Conservation (phyloP, 2,888 invertebrate species). For the Tiliacea aurago region DNA sequence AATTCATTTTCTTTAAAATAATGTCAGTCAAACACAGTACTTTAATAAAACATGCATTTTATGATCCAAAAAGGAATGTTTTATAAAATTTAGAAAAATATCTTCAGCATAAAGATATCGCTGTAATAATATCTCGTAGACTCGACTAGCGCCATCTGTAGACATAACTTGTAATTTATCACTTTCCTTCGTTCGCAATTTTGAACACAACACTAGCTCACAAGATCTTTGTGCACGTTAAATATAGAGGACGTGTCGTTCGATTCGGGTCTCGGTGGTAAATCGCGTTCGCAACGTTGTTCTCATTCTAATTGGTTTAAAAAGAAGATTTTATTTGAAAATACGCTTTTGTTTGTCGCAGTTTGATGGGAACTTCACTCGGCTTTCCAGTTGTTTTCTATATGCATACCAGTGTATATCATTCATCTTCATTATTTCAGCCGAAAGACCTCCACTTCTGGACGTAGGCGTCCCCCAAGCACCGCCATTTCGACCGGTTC, state of each 20-base stretch:
- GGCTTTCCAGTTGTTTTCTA: not conserved
- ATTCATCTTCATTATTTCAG: too few relatives aligned
- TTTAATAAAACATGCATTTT: conserved; percentile 8
- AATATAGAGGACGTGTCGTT: conserved; percentile 58
- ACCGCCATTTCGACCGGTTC: too few relatives aligned
- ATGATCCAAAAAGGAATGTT: not conserved
- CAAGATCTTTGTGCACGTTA: conserved; percentile 30
- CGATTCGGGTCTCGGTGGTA: conserved; percentile 19
- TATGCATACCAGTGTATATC: not conserved
- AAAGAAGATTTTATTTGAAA: conserved; percentile 16
- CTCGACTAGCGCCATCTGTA: conserved; percentile 61
- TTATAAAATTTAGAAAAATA: conserved; percentile 8
- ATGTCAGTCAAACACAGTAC: not conserved
- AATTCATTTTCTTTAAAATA: not conserved
- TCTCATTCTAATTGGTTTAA: conserved; percentile 25
- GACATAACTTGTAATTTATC: conserved; percentile 36
- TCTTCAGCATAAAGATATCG: conserved; percentile 11
- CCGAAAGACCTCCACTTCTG: too few relatives aligned
- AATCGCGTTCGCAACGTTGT: conserved; percentile 16
- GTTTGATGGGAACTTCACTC: conserved; percentile 11
- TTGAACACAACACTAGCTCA: conserved; percentile 20
- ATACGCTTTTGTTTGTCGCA: conserved; percentile 28
- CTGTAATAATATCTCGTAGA: conserved; percentile 5
- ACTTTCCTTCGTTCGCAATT: conserved; percentile 43
- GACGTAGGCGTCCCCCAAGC: too few relatives aligned